Conservation (phyloP, 2,888 invertebrate species). For the Ophion obscuratus region DNA sequence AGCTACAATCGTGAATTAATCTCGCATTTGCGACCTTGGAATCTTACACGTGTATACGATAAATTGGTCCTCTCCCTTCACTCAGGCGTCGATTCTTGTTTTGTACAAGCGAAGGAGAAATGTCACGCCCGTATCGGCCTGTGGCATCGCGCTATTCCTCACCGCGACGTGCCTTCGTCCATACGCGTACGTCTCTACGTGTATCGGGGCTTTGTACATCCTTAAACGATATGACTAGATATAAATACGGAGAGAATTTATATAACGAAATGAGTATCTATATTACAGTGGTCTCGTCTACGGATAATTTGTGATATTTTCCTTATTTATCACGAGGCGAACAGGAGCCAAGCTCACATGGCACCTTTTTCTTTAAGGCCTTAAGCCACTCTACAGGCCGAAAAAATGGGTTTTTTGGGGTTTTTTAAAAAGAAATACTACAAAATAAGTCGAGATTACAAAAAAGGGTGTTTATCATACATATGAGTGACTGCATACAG, state of each 20-base stretch:
- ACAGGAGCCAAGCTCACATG: too few relatives aligned
- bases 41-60: slow-evolving; percentile 34
- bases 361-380: too few relatives aligned
- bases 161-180: slow-evolving; percentile 7
- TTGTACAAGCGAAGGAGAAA: slow-evolving; percentile 50
- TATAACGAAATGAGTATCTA: slow-evolving; percentile 55
- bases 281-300: neutral
- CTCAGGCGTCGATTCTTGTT: slow-evolving; percentile 54
- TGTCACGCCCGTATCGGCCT: slow-evolving; percentile 39
- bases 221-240: slow-evolving; percentile 74
- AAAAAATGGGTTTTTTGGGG: too few relatives aligned
- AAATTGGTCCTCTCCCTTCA: slow-evolving; percentile 31
- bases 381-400: too few relatives aligned
- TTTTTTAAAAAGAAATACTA: too few relatives aligned
- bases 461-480: too few relatives aligned
- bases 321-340: too few relatives aligned
- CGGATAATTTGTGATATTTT: neutral
- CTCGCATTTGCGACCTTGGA: slow-evolving; percentile 46
- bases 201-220: slow-evolving; percentile 69
- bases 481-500: too few relatives aligned
- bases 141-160: neutral
- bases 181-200: neutral
- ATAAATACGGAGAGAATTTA: slow-evolving; percentile 71
- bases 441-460: too few relatives aligned
- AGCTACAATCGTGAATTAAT: slow-evolving; percentile 51